Evolutionary conservation across 1,140 invertebrate genomes (phyloP).

Genomic region (Chironomus tepperi): DNA sequence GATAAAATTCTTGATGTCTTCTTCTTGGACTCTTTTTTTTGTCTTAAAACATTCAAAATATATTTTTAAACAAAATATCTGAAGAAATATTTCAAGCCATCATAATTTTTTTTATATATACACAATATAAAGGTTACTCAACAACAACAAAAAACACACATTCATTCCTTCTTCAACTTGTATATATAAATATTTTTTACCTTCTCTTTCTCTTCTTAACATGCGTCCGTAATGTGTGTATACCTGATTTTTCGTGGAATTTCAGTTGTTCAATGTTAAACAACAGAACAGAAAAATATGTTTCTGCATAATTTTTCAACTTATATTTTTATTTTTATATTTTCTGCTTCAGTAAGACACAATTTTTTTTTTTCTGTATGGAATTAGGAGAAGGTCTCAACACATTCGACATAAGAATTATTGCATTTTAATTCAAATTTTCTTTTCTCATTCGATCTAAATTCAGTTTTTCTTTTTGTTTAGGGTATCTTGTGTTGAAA

Average conservation of each 20-base stretch:
- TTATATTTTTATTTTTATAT: slow-evolving; percentile 11
- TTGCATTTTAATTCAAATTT: slow-evolving; percentile 24
- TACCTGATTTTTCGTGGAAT: slow-evolving; percentile 24
- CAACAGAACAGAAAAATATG: slow-evolving; percentile 21
- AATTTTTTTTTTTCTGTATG: neutral
- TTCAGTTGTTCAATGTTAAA: slow-evolving; percentile 21
- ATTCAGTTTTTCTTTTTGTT: too few relatives aligned
- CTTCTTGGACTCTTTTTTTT: neutral
- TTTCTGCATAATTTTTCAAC: slow-evolving; percentile 23
- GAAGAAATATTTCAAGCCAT: slow-evolving; percentile 4
- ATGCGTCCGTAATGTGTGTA: slow-evolving; percentile 10
- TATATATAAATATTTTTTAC: neutral
- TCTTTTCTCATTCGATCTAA: too few relatives aligned
- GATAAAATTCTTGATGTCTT: neutral
- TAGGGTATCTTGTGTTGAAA: too few relatives aligned
- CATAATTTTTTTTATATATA: slow-evolving; percentile 18
- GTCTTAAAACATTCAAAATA: neutral
- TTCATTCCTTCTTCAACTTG: neutral
- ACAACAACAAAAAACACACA: slow-evolving; percentile 15
- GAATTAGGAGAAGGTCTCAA: slow-evolving; percentile 10
- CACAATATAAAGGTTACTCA: slow-evolving; percentile 19
- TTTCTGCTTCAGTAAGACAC: slow-evolving; percentile 15
- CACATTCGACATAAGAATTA: neutral
- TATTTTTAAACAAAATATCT: neutral
- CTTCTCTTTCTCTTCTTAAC: neutral